Conservation (phyloP, 2,797 vertebrate genomes). For the Diplodus sargus region DNA sequence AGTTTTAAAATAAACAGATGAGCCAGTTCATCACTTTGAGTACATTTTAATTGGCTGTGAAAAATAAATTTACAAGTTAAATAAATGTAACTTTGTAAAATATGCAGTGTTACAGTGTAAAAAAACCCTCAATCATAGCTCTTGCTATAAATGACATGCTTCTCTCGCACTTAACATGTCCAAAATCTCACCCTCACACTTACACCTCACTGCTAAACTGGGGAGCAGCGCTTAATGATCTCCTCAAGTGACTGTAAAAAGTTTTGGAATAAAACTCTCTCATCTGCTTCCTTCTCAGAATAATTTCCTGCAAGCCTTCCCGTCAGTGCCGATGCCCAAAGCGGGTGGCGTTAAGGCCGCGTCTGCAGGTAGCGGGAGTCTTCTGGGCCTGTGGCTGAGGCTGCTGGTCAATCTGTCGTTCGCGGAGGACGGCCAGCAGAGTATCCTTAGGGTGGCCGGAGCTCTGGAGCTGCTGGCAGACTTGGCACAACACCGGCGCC, state of each 20-base stretch:
- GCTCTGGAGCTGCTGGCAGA: constrained; percentile 90
- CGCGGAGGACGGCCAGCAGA: constrained; percentile 93
- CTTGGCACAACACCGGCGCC: constrained; percentile 86
- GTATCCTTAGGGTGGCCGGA: constrained; percentile 90
- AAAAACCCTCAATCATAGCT: neutral
- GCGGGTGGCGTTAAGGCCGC: constrained; percentile 74
- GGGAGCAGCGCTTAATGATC: neutral
- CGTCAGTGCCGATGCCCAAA: constrained; percentile 87
- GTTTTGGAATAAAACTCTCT: neutral
- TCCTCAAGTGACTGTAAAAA: constrained; percentile 8
- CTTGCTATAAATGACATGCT: constrained; percentile 5
- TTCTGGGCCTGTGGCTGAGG: constrained; percentile 89
- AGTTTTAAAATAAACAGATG: neutral
- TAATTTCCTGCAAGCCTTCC: constrained; percentile 95
- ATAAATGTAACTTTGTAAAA: constrained; percentile 2
- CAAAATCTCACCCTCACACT: constrained; percentile 21
- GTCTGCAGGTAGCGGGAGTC: constrained; percentile 28
- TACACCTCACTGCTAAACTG: neutral
- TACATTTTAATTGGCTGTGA: neutral
- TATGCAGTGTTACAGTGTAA: neutral
- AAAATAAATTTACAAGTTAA: constrained; percentile 9
- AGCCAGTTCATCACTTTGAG: neutral
- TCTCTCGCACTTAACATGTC: constrained; percentile 3
- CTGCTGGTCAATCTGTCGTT: constrained; percentile 91
- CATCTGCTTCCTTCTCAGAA: constrained; percentile 81